Percentiles rank a stretch among this genome's conserved stretches.
Evolutionary conservation across 2,888 invertebrate genomes (phyloP).

Genomic region (Tiphia femorata): DNA sequence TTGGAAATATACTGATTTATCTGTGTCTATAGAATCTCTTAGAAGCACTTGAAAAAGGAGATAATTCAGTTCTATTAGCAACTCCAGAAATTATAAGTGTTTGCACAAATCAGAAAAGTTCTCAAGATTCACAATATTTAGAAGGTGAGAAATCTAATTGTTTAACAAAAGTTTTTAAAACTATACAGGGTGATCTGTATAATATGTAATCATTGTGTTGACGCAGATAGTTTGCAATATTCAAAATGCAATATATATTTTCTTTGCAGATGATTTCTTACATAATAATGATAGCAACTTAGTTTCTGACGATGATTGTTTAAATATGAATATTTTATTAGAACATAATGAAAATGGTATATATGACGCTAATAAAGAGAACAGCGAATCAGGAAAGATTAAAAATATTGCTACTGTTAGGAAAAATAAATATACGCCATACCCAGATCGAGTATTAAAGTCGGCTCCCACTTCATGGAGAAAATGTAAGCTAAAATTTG

Average conservation of each 20-base stretch:
- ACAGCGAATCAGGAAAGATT: not conserved
- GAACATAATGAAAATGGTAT: not conserved
- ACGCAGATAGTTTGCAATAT: not conserved
- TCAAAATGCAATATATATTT: not conserved
- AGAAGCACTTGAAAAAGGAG: constrained; percentile 2
- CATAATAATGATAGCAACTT: not conserved
- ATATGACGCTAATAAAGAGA: not conserved
- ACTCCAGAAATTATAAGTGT: constrained; percentile 2
- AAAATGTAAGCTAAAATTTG: not conserved
- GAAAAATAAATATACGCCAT: not conserved
- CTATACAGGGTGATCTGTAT: too few relatives aligned
- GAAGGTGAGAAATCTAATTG: not conserved
- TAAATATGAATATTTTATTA: not conserved
- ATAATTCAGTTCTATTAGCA: not conserved
- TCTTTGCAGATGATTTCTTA: not conserved
- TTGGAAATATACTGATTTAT: not conserved
- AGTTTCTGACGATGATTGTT: not conserved
- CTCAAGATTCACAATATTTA: not conserved
- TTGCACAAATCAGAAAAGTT: not conserved
- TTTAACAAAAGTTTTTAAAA: too few relatives aligned
- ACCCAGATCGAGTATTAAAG: not conserved
- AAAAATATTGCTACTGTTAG: not conserved
- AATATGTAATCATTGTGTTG: too few relatives aligned
- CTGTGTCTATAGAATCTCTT: not conserved
- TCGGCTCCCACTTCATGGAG: not conserved